Conservation (phyloP, 2,888 invertebrate species). For the Dromius quadrimaculatus region DNA sequence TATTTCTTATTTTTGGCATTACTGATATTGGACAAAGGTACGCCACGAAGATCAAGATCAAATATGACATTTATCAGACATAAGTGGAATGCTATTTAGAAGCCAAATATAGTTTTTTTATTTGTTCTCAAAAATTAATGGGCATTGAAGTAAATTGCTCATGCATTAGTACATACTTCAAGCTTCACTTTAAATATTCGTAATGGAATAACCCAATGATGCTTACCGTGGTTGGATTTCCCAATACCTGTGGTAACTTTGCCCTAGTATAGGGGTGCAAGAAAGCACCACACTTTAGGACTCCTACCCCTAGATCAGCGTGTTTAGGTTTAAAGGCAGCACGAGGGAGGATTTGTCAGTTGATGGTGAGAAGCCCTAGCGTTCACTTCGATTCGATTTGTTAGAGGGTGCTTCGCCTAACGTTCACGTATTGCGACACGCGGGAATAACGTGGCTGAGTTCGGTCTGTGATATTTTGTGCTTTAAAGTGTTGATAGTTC, state of each 20-base stretch:
- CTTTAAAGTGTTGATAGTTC: background rate
- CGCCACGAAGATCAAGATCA: too few species aligned
- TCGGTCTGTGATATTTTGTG: background rate
- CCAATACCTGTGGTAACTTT: background rate
- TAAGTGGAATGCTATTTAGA: too few species aligned
- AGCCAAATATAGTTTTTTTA: too few species aligned
- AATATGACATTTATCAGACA: too few species aligned
- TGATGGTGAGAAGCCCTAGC: slow-evolving; percentile 32
- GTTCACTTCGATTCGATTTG: slow-evolving; percentile 19
- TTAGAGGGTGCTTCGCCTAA: slow-evolving; percentile 20
- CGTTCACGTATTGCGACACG: slow-evolving; percentile 18
- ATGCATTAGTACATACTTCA: too few species aligned
- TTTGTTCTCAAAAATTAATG: too few species aligned
- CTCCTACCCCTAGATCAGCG: slow-evolving; percentile 24
- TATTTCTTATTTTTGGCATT: too few species aligned
- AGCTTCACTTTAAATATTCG: too few species aligned
- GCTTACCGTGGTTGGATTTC: background rate
- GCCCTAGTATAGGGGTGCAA: background rate
- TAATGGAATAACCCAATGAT: too few species aligned
- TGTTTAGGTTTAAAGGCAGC: slow-evolving; percentile 30
- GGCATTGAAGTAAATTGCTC: too few species aligned
- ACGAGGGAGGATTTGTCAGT: slow-evolving; percentile 32
- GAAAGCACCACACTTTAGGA: background rate
- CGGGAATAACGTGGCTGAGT: background rate
- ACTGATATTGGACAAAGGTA: too few species aligned